Evolutionary conservation across 1,140 invertebrate species (phyloP).

Genomic region (Plectrocnemia conspersa): DNA sequence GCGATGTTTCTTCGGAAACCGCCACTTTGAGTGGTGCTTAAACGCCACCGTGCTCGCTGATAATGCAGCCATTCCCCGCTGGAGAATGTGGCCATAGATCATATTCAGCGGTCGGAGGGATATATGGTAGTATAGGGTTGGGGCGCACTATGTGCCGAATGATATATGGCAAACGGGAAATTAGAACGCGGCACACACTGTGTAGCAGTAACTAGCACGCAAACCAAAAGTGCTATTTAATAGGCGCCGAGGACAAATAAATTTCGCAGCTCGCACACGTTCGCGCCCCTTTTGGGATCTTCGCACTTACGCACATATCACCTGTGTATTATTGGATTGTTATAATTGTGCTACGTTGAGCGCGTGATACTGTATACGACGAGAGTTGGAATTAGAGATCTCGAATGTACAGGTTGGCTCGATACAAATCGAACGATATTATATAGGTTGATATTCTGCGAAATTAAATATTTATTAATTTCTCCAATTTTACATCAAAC

Average conservation of each 20-base stretch:
- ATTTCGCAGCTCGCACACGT: too few relatives aligned
- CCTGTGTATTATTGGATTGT: too few relatives aligned
- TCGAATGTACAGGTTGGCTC: too few relatives aligned
- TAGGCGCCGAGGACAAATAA: conserved; percentile 14
- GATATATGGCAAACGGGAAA: conserved; percentile 19
- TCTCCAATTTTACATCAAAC: too few relatives aligned
- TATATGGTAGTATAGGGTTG: not conserved
- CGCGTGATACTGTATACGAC: too few relatives aligned
- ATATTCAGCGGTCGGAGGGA: conserved; percentile 20
- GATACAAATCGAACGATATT: too few relatives aligned
- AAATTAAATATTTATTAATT: too few relatives aligned
- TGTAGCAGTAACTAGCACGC: not conserved
- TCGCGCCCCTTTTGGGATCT: not conserved
- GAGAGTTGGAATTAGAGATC: too few relatives aligned
- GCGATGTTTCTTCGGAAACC: not conserved
- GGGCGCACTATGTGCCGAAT: conserved; percentile 5
- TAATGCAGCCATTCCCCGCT: conserved; percentile 16
- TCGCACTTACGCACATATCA: too few relatives aligned
- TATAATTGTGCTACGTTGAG: too few relatives aligned
- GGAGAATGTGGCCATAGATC: conserved; percentile 10
- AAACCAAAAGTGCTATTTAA: conserved; percentile 16
- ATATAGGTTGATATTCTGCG: too few relatives aligned
- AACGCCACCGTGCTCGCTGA: conserved; percentile 5
- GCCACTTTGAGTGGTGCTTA: conserved; percentile 1
- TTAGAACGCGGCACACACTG: not conserved